phyloP scores from a whole-genome alignment of 2,888 invertebrate genomes.

The Strigamia maritima region DNA sequence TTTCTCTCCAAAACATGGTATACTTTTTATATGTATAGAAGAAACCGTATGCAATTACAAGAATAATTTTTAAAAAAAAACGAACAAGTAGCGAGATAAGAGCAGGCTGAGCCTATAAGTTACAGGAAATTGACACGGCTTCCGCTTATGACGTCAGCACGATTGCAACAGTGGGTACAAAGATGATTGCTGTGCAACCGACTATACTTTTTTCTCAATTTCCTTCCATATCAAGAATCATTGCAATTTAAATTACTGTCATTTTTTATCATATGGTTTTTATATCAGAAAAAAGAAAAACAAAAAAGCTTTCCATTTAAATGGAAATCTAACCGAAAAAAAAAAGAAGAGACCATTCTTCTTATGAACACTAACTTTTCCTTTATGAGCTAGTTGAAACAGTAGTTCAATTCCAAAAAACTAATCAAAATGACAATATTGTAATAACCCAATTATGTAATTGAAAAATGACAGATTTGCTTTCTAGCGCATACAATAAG shows the following conservation, averaged over 20 bases:
- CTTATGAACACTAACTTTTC: neutral
- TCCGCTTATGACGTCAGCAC: constrained; percentile 25
- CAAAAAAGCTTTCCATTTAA: constrained; percentile 1
- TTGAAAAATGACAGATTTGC: too few relatives aligned
- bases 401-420: too few relatives aligned
- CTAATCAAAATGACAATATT: too few relatives aligned
- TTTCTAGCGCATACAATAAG: too few relatives aligned
- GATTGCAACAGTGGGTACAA: constrained; percentile 13
- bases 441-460: too few relatives aligned
- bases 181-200: constrained; percentile 30
- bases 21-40: neutral
- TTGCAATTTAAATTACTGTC: constrained; percentile 25
- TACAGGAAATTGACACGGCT: constrained; percentile 32
- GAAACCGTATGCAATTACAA: constrained; percentile 18
- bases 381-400: neutral
- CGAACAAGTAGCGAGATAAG: neutral
- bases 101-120: constrained; percentile 1
- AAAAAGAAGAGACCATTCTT: neutral
- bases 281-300: neutral
- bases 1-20: neutral
- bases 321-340: constrained; percentile 5
- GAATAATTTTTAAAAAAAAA: constrained; percentile 12
- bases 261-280: neutral
- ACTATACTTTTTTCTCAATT: constrained; percentile 22
- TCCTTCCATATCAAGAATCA: constrained; percentile 27